Conservation (phyloP, 37 sponge, comb jelly and placozoan genomes). For the Cladorhizidae sp. region DNA sequence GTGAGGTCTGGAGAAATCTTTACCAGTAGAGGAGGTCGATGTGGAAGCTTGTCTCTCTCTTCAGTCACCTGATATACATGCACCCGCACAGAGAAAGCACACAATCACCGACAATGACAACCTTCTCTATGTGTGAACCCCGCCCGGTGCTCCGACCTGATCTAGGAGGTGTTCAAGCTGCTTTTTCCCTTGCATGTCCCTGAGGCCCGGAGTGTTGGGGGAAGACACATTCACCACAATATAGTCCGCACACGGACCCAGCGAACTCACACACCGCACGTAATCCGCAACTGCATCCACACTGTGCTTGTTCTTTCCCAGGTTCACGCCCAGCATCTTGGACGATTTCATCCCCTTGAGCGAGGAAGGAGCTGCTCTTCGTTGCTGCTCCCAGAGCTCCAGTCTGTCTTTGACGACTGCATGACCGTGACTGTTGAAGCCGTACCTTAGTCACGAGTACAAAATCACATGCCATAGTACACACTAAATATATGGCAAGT, state of each 20-base stretch:
- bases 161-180: conserved; percentile 59
- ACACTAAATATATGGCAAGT: too few relatives aligned
- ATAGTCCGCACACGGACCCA: conserved; percentile 89
- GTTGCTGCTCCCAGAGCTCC: conserved; percentile 6
- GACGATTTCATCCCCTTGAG: background rate
- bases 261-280: conserved; percentile 59
- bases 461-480: too few relatives aligned
- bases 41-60: conserved; percentile 56
- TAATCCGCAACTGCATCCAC: conserved; percentile 74
- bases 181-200: conserved; percentile 81
- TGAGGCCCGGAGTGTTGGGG: conserved; percentile 96
- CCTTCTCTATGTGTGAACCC: background rate
- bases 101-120: background rate
- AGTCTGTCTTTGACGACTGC: conserved; percentile 47
- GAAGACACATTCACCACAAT: conserved; percentile 97
- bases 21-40: conserved; percentile 71
- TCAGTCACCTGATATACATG: conserved; percentile 27
- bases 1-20: conserved; percentile 93
- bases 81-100: background rate
- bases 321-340: conserved; percentile 83
- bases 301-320: conserved; percentile 94
- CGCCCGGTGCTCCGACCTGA: conserved; percentile 15
- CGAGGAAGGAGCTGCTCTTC: background rate
- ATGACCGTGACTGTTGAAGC: conserved; percentile 88
- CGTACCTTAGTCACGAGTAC: too few relatives aligned